Evolutionary conservation across 2,797 vertebrate genomes (phyloP).

Genomic region (Neopelma chrysocephalum): DNA sequence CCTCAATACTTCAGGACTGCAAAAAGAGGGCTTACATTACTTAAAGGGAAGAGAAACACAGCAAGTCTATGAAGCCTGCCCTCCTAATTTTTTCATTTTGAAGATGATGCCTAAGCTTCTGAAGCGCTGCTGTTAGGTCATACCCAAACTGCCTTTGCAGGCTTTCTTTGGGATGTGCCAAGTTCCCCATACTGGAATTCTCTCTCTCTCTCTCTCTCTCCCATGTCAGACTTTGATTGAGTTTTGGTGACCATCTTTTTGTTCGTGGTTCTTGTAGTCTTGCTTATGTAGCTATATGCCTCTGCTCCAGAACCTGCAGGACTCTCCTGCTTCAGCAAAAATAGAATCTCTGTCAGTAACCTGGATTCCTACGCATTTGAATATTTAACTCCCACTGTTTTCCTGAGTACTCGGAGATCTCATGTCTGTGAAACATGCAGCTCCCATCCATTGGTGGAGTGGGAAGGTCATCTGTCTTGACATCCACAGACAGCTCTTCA

Average conservation of each 20-base stretch:
- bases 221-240: fast-evolving
- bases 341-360: neutral
- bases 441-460: neutral
- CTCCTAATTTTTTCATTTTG: neutral
- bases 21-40: neutral
- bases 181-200: neutral
- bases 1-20: neutral
- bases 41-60: neutral
- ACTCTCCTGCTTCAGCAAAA: neutral
- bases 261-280: neutral
- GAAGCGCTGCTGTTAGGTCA: neutral
- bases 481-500: neutral
- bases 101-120: neutral
- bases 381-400: neutral
- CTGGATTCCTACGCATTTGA: neutral
- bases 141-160: neutral
- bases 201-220: too few species aligned
- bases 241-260: neutral
- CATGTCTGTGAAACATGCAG: fast-evolving
- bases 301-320: neutral
- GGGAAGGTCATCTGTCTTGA: neutral
- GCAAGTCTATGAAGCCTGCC: neutral
- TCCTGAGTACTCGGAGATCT: neutral
- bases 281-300: neutral
- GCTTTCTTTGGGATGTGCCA: neutral